Evolutionary conservation across 2,797 vertebrate species (phyloP).

Genomic region (Tapera naevia): DNA sequence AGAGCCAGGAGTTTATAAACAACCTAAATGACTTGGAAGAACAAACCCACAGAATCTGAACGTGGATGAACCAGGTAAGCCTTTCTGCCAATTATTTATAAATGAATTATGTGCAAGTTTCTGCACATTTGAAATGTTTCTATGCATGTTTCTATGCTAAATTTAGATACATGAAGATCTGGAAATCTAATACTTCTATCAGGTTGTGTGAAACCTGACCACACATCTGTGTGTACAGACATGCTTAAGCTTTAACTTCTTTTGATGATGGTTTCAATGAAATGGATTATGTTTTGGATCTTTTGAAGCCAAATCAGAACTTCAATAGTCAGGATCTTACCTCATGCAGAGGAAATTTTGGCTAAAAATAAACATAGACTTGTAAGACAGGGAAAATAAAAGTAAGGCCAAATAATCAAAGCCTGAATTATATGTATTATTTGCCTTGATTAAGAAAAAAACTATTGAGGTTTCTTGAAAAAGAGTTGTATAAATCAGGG

Average conservation of each 20-base stretch:
- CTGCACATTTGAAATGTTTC: not conserved
- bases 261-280: not conserved
- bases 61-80: not conserved
- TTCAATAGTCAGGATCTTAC: not conserved
- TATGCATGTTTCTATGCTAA: not conserved
- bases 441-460: not conserved
- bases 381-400: not conserved
- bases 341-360: not conserved
- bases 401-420: not conserved
- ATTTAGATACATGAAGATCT: not conserved
- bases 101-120: not conserved
- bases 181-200: not conserved
- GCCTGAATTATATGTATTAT: not conserved
- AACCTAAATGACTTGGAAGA: not conserved
- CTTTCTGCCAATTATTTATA: not conserved
- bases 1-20: not conserved
- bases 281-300: not conserved
- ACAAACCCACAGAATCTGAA: not conserved
- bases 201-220: not conserved
- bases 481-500: not conserved
- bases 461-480: not conserved
- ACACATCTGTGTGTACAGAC: no score
- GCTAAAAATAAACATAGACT: not conserved
- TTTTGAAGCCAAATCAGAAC: not conserved
- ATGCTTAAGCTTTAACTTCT: no score